phyloP scores from a whole-genome alignment of 2,797 vertebrate genomes.

The Syngnathus acus region DNA sequence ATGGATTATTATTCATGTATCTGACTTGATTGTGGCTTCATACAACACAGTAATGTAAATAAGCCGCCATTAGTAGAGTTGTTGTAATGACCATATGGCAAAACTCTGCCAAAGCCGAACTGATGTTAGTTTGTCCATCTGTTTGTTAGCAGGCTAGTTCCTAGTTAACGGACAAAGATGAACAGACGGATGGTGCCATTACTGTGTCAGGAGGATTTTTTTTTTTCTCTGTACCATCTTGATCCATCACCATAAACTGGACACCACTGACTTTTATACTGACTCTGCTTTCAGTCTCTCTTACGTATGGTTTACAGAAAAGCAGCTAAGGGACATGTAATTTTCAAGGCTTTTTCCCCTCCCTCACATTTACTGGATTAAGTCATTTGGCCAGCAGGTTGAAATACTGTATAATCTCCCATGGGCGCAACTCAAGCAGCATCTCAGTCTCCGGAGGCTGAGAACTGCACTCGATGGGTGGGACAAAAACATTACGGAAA shows the following conservation, averaged over 20 bases:
- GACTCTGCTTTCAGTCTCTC: too few relatives aligned
- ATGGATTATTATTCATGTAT: background rate
- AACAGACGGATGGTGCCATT: background rate
- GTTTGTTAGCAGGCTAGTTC: background rate
- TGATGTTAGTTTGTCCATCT: slow-evolving; percentile 1
- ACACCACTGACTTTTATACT: too few relatives aligned
- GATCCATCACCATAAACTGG: too few relatives aligned
- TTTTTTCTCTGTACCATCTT: too few relatives aligned
- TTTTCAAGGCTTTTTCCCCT: slow-evolving; percentile 22
- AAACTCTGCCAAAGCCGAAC: background rate
- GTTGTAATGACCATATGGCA: background rate
- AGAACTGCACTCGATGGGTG: background rate
- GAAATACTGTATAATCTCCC: slow-evolving; percentile 35
- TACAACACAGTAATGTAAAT: background rate
- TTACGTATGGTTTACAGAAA: slow-evolving; percentile 3
- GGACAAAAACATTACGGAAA: slow-evolving; percentile 1
- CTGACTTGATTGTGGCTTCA: too few relatives aligned
- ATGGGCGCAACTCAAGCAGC: slow-evolving; percentile 27
- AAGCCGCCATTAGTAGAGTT: background rate
- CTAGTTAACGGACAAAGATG: background rate
- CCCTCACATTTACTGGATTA: slow-evolving; percentile 37
- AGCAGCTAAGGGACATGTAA: slow-evolving; percentile 19
- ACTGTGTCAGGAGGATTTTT: background rate
- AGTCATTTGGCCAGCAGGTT: slow-evolving; percentile 31
- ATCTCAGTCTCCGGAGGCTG: slow-evolving; percentile 18